These are phyloP conservation scores for Leptopilina clavipes DNA, from an alignment of 1,140 invertebrate genomes.

Conservation along the genomic window DNA sequence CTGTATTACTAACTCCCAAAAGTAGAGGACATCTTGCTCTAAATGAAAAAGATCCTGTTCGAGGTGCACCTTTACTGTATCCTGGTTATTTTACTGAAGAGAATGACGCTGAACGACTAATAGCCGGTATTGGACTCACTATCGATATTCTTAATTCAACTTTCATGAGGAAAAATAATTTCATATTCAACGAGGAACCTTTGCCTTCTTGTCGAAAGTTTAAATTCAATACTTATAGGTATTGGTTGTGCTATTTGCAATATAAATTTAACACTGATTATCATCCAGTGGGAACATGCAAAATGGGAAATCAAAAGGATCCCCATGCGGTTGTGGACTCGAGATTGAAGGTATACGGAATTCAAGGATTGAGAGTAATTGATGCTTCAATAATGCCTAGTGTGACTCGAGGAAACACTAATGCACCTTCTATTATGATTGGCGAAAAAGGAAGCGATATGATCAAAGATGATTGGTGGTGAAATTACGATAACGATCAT, in stretches of 20 bases:
- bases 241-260: conserved; percentile 78
- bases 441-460: background rate
- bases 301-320: background rate
- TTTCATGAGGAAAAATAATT: background rate
- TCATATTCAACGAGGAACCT: background rate
- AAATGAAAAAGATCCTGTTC: conserved; percentile 70
- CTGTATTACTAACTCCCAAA: conserved; percentile 72
- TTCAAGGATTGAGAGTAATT: background rate
- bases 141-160: background rate
- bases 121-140: background rate
- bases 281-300: conserved; percentile 62
- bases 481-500: no score
- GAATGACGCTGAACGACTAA: conserved; percentile 52
- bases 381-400: background rate
- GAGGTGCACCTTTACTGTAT: conserved; percentile 76
- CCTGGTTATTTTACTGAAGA: conserved; percentile 74
- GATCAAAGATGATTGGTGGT: background rate
- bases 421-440: background rate
- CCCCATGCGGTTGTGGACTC: no score
- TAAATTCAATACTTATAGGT: conserved; percentile 73
- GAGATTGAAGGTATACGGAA: no score
- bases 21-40: conserved; percentile 73
- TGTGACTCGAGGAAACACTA: background rate
- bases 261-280: conserved; percentile 78
- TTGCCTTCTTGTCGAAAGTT: conserved; percentile 49